Percentiles rank a stretch among this genome's conserved stretches.
phyloP scores from a whole-genome alignment of 2,797 vertebrate genomes.

The Phylloscopus collybita region DNA sequence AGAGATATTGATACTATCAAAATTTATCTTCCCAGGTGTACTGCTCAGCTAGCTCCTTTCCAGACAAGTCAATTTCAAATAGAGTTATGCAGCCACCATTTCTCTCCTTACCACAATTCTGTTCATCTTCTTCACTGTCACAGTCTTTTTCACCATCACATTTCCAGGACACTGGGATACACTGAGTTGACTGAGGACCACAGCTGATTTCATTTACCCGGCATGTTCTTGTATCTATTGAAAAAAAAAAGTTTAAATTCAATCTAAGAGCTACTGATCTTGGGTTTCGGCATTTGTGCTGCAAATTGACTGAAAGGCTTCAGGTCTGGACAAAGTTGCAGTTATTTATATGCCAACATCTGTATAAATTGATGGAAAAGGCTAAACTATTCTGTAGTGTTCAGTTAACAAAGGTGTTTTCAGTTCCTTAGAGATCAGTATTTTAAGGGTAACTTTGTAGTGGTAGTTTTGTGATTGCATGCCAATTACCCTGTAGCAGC shows the following conservation, averaged over 20 bases:
- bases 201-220: conserved; percentile 93
- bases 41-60: conserved; percentile 49
- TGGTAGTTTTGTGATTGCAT: background rate
- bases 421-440: background rate
- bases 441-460: background rate
- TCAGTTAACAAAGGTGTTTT: background rate
- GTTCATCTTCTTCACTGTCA: conserved; percentile 92
- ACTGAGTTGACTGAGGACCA: conserved; percentile 89
- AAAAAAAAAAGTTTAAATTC: conserved; percentile 6
- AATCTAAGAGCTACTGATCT: background rate
- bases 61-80: conserved; percentile 50
- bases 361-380: background rate
- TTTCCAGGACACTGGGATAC: conserved; percentile 94
- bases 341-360: background rate
- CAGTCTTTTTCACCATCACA: conserved; percentile 97
- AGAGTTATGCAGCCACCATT: conserved; percentile 15
- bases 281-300: background rate
- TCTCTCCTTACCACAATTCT: conserved; percentile 89
- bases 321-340: background rate
- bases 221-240: conserved; percentile 92
- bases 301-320: background rate
- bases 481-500: background rate
- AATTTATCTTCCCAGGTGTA: background rate
- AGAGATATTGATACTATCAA: background rate
- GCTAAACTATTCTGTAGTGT: background rate